These are phyloP conservation scores for Troides aeacus DNA, from an alignment of 2,888 invertebrate species.

Conservation along the genomic window DNA sequence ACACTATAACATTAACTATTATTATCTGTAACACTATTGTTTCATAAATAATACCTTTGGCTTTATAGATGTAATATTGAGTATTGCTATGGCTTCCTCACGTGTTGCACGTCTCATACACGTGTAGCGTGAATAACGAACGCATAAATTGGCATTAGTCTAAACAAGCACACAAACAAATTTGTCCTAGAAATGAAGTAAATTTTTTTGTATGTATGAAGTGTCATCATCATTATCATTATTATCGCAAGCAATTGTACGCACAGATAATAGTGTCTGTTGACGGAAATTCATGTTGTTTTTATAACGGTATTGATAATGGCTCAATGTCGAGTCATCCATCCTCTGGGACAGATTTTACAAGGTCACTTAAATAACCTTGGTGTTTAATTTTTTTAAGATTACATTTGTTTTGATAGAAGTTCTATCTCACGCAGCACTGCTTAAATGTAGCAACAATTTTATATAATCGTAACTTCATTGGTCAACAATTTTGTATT, in stretches of 20 bases:
- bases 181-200: background rate
- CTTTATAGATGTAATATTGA: background rate
- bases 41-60: background rate
- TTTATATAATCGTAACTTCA: background rate
- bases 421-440: background rate
- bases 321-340: conserved; percentile 17
- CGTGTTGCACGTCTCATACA: background rate
- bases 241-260: background rate
- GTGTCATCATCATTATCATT: conserved; percentile 1
- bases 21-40: background rate
- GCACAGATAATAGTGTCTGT: background rate
- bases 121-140: background rate
- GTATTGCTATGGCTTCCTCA: background rate
- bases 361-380: conserved; percentile 15
- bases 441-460: background rate
- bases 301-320: conserved; percentile 12
- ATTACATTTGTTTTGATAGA: background rate
- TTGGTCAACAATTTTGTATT: no score
- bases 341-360: background rate
- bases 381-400: background rate
- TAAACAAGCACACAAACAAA: background rate
- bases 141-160: background rate
- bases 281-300: conserved; percentile 15
- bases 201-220: background rate
- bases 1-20: background rate